These are phyloP conservation scores for Allacma fusca DNA, from an alignment of 2,888 invertebrate species.

Conservation along the genomic window DNA sequence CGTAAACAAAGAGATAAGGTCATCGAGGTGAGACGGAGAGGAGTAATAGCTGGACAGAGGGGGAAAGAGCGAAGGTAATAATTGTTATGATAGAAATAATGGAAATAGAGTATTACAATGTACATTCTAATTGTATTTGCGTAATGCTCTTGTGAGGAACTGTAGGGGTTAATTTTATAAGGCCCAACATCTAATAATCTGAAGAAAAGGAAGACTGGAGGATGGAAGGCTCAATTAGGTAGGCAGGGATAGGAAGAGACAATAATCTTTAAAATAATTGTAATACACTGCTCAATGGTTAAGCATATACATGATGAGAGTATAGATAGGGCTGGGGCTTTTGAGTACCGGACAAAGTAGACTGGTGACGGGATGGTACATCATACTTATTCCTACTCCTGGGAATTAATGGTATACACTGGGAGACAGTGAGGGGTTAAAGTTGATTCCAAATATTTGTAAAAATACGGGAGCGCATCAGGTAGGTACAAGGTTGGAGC, in stretches of 20 bases:
- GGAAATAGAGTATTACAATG: slow-evolving; percentile 11
- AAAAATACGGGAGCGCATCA: slow-evolving; percentile 48
- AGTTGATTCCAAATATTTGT: slow-evolving; percentile 43
- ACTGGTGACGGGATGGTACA: slow-evolving; percentile 15
- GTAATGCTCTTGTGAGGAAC: slow-evolving; percentile 6
- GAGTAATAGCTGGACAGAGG: slow-evolving; percentile 13
- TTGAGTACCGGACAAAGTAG: background rate
- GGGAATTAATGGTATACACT: background rate
- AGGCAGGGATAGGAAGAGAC: slow-evolving; percentile 42
- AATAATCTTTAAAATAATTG: slow-evolving; percentile 43
- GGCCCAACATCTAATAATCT: slow-evolving; percentile 13
- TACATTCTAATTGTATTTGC: slow-evolving; percentile 27
- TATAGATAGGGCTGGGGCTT: background rate
- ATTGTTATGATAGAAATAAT: slow-evolving; percentile 10
- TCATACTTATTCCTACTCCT: background rate
- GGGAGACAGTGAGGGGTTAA: slow-evolving; percentile 7
- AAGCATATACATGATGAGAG: background rate
- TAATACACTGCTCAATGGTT: slow-evolving; percentile 27
- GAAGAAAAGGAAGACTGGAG: slow-evolving; percentile 19
- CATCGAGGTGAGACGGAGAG: slow-evolving; percentile 23
- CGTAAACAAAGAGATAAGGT: background rate
- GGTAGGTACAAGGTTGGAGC: slow-evolving; percentile 46
- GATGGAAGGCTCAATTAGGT: slow-evolving; percentile 32
- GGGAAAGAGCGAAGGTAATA: slow-evolving; percentile 3
- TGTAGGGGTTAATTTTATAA: slow-evolving; percentile 13